Base-by-base conservation (phyloP, 2,113 vertebrate species). In the Calidris pygmaea region DNA sequence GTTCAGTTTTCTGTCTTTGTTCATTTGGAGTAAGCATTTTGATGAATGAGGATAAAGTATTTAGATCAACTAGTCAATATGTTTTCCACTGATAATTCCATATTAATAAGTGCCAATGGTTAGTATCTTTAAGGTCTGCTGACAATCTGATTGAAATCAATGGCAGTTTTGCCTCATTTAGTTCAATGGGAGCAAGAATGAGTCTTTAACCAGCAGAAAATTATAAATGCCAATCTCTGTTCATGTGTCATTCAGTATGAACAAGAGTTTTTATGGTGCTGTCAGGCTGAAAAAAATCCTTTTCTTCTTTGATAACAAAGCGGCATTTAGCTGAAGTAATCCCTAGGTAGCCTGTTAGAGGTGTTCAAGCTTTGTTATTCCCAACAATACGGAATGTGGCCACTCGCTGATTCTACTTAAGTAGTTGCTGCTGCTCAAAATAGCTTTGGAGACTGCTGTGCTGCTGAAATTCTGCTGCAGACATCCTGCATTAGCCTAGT, bases 151-250 rank as follows among this genome's bases (percentile, higher is more conserved):
- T 86, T 86, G 89, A 96, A 95, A 89, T 96, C 96, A 95, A 85
- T 96, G 91, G 89, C 87, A 95, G 84, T 87, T 95, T 87, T 97
- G 81, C 87, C 67, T 93, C 95, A 95, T 96, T 96, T 96, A 89
- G 89, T 95, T 93, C 91, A 87, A 73, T 67, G 63, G 81, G 89
- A 94, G 58, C 66, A 91, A 87, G 84, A 91, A 95, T 63, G 89
- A 91, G 89, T 79, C 89, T 94, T 95, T 95, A 95, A 85, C 77
- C 86, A 73, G 86, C 89, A 96, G 81, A 96, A 96, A 97, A 96
- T 96, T 75, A 95, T 89, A 58, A 95, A 91, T 6, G 47, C 73
- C 87, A 62, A 12, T 85, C 65, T 90, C 86, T 81, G 60, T 95
- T 93, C 95, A 59, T 66, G 45, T 96, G 92, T 96, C 95, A 94